Evolutionary conservation across 2,113 vertebrate genomes (phyloP).

Genomic region (Colossoma macropomum): DNA sequence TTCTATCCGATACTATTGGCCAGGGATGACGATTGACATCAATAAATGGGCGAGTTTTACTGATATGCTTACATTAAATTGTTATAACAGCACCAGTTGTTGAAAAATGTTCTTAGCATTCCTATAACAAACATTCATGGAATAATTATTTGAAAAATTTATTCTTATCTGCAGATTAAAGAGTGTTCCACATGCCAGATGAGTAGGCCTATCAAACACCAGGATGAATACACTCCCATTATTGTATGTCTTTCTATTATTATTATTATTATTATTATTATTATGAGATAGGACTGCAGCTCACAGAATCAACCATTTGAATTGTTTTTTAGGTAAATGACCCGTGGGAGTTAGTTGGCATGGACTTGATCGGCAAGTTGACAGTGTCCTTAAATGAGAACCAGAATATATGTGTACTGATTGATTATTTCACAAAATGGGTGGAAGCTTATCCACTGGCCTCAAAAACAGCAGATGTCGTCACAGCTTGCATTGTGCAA

Average conservation of each 20-base stretch:
- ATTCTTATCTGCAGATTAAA: constrained; percentile 1
- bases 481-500: no score
- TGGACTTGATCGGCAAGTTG: constrained; percentile 17
- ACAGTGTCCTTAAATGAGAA: background rate
- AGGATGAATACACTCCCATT: background rate
- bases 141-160: constrained; percentile 2
- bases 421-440: background rate
- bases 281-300: background rate
- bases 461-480: no score
- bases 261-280: no score
- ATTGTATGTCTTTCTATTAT: background rate
- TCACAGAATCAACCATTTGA: background rate
- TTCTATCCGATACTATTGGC: background rate
- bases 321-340: constrained; percentile 20
- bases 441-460: no score
- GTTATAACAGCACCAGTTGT: background rate
- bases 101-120: background rate
- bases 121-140: background rate
- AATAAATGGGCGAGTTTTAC: background rate
- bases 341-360: constrained; percentile 13
- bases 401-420: constrained; percentile 27
- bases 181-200: background rate
- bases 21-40: no score
- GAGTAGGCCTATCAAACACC: background rate
- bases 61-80: background rate